These are phyloP conservation scores for Symphodus melops DNA, from an alignment of 2,113 vertebrate genomes.

Conservation along the genomic window DNA sequence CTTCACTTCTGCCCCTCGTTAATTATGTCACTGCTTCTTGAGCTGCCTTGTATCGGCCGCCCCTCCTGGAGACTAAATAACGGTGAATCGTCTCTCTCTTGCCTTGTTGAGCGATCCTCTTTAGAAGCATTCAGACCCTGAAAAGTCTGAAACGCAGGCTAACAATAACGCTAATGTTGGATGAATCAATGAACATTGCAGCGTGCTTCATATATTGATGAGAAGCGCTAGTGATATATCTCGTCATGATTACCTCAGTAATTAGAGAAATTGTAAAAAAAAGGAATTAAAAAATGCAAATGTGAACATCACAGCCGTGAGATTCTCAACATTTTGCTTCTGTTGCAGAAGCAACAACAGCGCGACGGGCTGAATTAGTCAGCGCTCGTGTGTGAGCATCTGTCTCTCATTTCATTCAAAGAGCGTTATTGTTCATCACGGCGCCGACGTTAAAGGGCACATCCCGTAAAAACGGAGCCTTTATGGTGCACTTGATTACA, in stretches of 20 bases:
- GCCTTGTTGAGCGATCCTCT: constrained; percentile 15
- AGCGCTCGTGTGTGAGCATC: constrained; percentile 60
- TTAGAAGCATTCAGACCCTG: constrained; percentile 5
- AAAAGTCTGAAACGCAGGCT: constrained; percentile 18
- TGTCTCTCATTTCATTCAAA: constrained; percentile 62
- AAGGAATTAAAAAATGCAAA: constrained; percentile 44
- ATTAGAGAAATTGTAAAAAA: constrained; percentile 41
- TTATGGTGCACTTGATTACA: constrained; percentile 41
- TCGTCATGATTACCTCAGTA: constrained; percentile 35
- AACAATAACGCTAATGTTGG: constrained; percentile 28
- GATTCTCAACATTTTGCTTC: constrained; percentile 24
- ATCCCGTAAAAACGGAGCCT: constrained; percentile 38
- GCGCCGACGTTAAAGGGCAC: constrained; percentile 54
- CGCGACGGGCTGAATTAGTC: constrained; percentile 58
- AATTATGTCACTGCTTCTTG: constrained; percentile 7
- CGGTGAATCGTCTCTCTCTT: not conserved
- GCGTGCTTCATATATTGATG: constrained; percentile 13
- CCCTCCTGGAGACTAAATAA: not conserved
- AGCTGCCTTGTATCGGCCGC: constrained; percentile 29
- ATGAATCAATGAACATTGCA: constrained; percentile 14
- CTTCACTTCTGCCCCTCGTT: not conserved
- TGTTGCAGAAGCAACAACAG: constrained; percentile 38
- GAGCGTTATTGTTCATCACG: constrained; percentile 63
- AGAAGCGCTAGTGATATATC: not conserved
- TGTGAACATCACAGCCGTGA: constrained; percentile 31